Evolutionary conservation across 1,140 invertebrate genomes (phyloP), one percentile per base, ranked within the genome.

Genomic region (Micrasema minimum): DNA sequence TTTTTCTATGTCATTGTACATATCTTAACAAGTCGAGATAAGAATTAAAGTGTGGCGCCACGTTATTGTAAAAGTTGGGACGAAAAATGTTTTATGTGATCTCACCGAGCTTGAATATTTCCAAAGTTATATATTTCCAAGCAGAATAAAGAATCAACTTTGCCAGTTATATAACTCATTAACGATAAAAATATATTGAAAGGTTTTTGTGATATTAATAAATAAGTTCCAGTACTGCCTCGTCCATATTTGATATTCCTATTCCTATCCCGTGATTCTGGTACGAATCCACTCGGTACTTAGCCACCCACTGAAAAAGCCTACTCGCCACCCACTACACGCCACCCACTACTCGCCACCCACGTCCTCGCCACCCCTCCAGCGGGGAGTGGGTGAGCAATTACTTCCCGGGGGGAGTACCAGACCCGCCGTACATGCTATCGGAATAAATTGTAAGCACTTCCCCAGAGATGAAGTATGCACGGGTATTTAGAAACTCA

Each of bases 201-300:
- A 18, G 10, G 10, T 50, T 50, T 18, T 50, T 1, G 12, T 31
- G 20, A 1, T 41, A 41, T 45, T 62, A 4, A 37, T 14, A n/a
- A 38, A n/a, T n/a, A 57, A 37, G 16, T 37, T 16, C 53, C 53
- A 45, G 22, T 62, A 4, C 57, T 37, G 6, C 38, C 37, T 38
- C 12, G 6, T 22, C 14, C 4, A 43, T 45, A 45, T 45, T 57
- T 57, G 35, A 55, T 57, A 68, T 68, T 57, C 51, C 10, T 45
- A 9, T n/a, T 31, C 18, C 35, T 37, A 23, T 45, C 14, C 66
- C 53, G 45, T 53, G 64, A 66, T 68, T 68, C 45, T 68, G 66
- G 45, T 68, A 68, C 57, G 66, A 50, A 68, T 38, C 51, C 66
- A 22, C 66, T 20, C 16, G 18, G 16, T 14, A 14, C 31, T n/a